Percentiles rank a stretch among this genome's conserved stretches.
phyloP scores from a whole-genome alignment of 53 echinoderm and acorn worm genomes.

The Holothuria scabra region DNA sequence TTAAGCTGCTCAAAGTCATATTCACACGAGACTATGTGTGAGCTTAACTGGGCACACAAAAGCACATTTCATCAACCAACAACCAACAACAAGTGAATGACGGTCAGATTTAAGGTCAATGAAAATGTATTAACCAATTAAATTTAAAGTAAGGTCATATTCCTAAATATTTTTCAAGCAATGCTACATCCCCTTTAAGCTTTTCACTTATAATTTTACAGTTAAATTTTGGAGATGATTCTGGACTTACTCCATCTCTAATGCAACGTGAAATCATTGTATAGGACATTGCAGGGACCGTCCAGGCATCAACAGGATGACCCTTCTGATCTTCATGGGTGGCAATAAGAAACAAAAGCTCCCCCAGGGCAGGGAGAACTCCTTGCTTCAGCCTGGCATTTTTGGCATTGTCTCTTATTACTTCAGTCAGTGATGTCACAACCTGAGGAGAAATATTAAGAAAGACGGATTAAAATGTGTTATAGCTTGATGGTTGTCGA shows the following conservation, averaged over 20 bases:
- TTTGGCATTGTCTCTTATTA: constrained; percentile 84
- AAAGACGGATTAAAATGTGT: not conserved
- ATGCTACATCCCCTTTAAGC: not conserved
- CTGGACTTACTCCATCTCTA: constrained; percentile 43
- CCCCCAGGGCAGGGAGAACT: constrained; percentile 88
- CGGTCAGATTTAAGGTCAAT: too few species aligned
- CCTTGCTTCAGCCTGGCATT: constrained; percentile 94
- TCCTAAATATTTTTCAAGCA: not conserved
- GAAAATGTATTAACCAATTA: not conserved
- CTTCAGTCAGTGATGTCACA: constrained; percentile 80
- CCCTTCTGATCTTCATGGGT: constrained; percentile 90
- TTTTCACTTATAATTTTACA: too few species aligned
- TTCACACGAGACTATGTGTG: too few species aligned
- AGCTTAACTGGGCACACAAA: not conserved
- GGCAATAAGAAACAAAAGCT: constrained; percentile 87
- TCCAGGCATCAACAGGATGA: constrained; percentile 62
- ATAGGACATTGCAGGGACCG: constrained; percentile 79
- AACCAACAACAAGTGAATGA: too few species aligned
- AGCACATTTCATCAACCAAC: too few species aligned
- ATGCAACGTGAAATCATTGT: constrained; percentile 80
- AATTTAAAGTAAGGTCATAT: not conserved
- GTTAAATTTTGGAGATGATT: not conserved
- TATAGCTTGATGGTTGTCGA: too few species aligned
- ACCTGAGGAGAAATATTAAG: constrained; percentile 50
- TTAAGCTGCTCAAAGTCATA: too few species aligned